Evolutionary conservation across 2,797 vertebrate species (phyloP), one percentile per base, ranked within the genome.

Genomic region (Anas bernieri): DNA sequence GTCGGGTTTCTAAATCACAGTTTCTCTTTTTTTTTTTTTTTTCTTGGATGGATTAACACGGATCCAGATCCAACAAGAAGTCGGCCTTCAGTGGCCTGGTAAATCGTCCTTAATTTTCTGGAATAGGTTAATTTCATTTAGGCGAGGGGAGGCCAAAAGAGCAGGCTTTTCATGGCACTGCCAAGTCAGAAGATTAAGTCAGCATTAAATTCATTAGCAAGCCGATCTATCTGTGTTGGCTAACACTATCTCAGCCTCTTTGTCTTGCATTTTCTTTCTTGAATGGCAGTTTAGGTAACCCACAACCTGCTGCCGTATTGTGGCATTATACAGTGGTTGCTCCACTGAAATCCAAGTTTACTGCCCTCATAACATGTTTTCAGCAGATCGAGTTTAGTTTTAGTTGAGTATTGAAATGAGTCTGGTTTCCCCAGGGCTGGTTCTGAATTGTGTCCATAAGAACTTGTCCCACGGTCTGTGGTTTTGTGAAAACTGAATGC

Each of bases 101-200:
- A 92, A 95, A 96, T 93, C 90, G 56, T 61, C 88, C 88, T 68
- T 94, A 82, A 93, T 94, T 91, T 89, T 96, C 66, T 76, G 82
- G 69, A 94, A 90, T 37, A 75, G 66, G 69, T 93, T 91, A 93
- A 91, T 92, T 92, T 93, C n/a, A 81, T 95, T 96, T 92, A 55
- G 73, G 43, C 81, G 52, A 86, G 59, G 21, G 67, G 87, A 76
- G 62, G 46, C 41, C 86, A 72, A 95, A 80, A 90, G 35, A 64
- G 3, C 37, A 89, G 41, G 21, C 55, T 92, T 92, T 88, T 89
- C 5, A 0, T 56, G 70, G 43, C 59, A 33, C 70, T 92, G 91
- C 89, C 66, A 75, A 66, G 50, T 83, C 45, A 83, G 75, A 91
- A 83, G 73, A 89, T 96, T 78, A 87, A 96, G 69, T 93, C 88